phyloP scores from a whole-genome alignment of 2,113 vertebrate species.

The Sander lucioperca region DNA sequence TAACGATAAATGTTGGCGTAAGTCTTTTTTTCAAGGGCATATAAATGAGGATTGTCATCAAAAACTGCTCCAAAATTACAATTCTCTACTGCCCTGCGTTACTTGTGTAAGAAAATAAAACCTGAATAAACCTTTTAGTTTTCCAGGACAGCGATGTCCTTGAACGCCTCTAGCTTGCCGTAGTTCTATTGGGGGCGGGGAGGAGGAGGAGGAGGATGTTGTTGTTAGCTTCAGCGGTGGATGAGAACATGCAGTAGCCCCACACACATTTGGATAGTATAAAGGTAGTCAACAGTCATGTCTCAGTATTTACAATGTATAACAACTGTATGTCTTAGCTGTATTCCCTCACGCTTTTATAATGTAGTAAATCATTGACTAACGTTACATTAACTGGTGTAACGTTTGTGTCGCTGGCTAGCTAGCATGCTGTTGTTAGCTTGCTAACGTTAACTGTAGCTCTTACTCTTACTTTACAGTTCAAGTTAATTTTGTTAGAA shows the following conservation, averaged over 20 bases:
- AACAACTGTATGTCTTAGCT: background rate
- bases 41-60: background rate
- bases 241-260: conserved; percentile 26
- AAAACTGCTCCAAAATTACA: background rate
- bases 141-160: background rate
- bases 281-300: conserved; percentile 51
- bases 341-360: background rate
- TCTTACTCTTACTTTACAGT: background rate
- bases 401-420: conserved; percentile 22
- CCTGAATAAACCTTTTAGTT: background rate
- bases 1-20: background rate
- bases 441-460: background rate
- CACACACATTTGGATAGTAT: conserved; percentile 32
- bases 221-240: conserved; percentile 54
- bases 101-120: background rate
- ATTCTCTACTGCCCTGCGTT: background rate
- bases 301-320: background rate
- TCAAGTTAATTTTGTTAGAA: rapidly evolving
- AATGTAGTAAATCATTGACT: background rate
- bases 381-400: background rate
- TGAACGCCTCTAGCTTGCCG: conserved; percentile 50
- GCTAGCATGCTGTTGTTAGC: conserved; percentile 42
- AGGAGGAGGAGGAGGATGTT: conserved; percentile 45
- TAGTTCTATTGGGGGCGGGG: background rate
- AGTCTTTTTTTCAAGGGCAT: background rate